Base-by-base conservation (phyloP, 2,888 invertebrate genomes). In the Microdon myrmicae region DNA sequence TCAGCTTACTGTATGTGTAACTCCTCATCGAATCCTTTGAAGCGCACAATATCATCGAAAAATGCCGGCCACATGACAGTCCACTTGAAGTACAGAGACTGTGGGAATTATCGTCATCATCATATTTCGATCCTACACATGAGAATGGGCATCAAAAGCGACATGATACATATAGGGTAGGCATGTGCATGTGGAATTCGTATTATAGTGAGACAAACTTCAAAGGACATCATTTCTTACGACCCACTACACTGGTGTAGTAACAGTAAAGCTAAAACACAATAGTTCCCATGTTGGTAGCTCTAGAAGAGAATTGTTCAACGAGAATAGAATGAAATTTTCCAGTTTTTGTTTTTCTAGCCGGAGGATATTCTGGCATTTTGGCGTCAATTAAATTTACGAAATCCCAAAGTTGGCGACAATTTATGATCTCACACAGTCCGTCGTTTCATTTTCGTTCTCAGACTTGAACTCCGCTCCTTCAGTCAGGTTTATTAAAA, bases 41-140 rank as follows among this genome's bases (percentile, higher is more conserved):
- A n/a, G 58, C 58, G 51, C 58, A 58, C 45, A 64, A 58, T 64
- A 58, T 58, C 64, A 64, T 64, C 64, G 58, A 58, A 56, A 51
- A 41, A 49, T 45, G 31, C 45, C 38, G 39, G 16, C 17, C 20
- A 35, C 34, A 38, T n/a, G n/a, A n/a, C n/a, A n/a, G n/a, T 25
- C 38, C 25, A 26, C 38, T 8, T 38, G 14, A 20, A n/a, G n/a
- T 22, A 17, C 39, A 32, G 19, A 32, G 25, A 35, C 45, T 45
- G 47, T 29, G 26, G 41, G 38, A 54, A 53, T 59, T 53, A 60
- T 60, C 59, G 41, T 55, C 48, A 34, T 41, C 32, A 47, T 39
- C 44, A 31, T 26, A 26, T 19, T 29, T 7, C 12, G 39, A 28
- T 20, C 37, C 31, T 47, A 53, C 38, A 16, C 25, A 25, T 56